phyloP scores from a whole-genome alignment of 2,888 invertebrate genomes.

The Caprella mutica region DNA sequence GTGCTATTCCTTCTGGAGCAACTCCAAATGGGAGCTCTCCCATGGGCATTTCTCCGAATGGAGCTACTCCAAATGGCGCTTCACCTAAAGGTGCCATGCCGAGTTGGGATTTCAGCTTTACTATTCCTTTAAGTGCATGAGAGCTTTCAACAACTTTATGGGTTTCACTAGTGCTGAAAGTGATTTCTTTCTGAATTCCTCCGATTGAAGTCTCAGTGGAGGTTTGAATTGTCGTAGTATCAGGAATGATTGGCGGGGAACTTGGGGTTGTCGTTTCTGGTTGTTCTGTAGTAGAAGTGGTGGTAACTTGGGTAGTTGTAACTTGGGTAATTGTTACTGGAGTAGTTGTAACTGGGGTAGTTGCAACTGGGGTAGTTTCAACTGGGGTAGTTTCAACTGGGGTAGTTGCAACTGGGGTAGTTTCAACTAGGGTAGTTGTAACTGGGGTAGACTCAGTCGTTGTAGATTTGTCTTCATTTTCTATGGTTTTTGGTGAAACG shows the following conservation, averaged over 20 bases:
- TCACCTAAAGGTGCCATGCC: slow-evolving; percentile 7
- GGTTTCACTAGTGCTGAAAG: slow-evolving; percentile 8
- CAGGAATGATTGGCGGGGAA: too few relatives aligned
- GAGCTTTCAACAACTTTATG: neutral
- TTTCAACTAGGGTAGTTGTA: too few relatives aligned
- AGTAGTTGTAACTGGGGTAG: too few relatives aligned
- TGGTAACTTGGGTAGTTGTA: too few relatives aligned
- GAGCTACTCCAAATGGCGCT: slow-evolving; percentile 5
- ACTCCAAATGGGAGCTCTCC: slow-evolving; percentile 9
- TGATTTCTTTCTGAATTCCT: neutral
- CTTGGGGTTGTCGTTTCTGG: neutral
- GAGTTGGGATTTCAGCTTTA: slow-evolving; percentile 2
- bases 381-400: too few relatives aligned
- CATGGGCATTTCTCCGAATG: slow-evolving; percentile 7
- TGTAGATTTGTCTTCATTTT: too few relatives aligned
- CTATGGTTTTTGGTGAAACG: too few relatives aligned
- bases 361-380: too few relatives aligned
- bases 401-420: too few relatives aligned
- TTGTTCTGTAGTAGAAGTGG: neutral
- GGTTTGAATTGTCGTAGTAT: too few relatives aligned
- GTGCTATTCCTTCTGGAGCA: slow-evolving; percentile 6
- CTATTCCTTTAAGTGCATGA: neutral
- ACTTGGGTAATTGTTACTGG: too few relatives aligned
- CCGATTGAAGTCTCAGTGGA: neutral
- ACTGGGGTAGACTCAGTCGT: too few relatives aligned